Evolutionary conservation across 1,140 invertebrate genomes (phyloP), one percentile per base, ranked within the genome.

Genomic region (Adoxophyes honmai): DNA sequence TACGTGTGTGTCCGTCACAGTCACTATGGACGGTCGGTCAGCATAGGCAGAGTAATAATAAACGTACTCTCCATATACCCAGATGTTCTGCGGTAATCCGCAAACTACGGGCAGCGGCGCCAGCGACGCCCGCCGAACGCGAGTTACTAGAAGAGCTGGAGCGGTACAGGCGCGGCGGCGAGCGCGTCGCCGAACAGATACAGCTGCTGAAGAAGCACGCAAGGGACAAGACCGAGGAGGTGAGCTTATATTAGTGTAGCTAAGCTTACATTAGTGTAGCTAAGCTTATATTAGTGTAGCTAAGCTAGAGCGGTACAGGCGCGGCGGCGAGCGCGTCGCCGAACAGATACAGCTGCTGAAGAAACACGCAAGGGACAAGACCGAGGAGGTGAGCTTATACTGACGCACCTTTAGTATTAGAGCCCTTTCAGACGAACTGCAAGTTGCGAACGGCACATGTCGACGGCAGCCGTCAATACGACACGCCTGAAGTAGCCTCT

Each of bases 71-170:
- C n/a, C n/a, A n/a, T n/a, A n/a, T n/a, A n/a, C 13, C 1, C 60
- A 83, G 80, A 56, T 83, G 80, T 57, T 75, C 78, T 0, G 58
- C 66, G 1, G 73, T 73, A 10, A 55, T 77, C n/a, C 73, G 81
- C 7, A 9, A 21, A 0, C 34, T 78, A 0, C 64, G 73, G 5
- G 57, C 68, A 1, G 15, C 52, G 0, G 37, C 57, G n/a, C 10
- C 38, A 13, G 35, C 60, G 0, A 55, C 59, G 0, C 56, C 60
- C 4, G 77, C 66, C 0, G 78, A 82, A 59, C 54, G 68, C 0
- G 60, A 65, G 16, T 51, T 76, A 51, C 33, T 77, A 9, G n/a
- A 34, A 0, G 70, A 73, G 39, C 58, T 80, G 28, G 11, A 64
- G 44, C 35, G 16, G 0, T 62, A 69, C 63, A 37, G 18, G 54